A percentile compares a stretch with the other conserved stretches of the same genome.
These are phyloP conservation scores for Tokudaia muenninki DNA, from an alignment of 2,797 vertebrate species.

Conservation along the genomic window DNA sequence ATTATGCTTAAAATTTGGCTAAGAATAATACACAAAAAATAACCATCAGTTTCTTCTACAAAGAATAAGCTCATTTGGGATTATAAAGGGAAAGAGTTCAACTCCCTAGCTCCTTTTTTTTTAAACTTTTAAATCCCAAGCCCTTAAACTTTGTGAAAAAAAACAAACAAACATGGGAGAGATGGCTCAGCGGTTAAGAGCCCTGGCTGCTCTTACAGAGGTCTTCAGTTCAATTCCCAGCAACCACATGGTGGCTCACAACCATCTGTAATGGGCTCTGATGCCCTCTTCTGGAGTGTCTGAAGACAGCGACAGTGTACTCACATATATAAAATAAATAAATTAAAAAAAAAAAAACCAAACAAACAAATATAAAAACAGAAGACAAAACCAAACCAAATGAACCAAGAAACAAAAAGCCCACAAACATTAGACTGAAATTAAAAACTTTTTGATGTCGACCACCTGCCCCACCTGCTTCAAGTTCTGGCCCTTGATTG, in stretches of 20 bases:
- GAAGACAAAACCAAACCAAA: neutral
- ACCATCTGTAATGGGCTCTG: too few relatives aligned
- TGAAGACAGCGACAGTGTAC: too few relatives aligned
- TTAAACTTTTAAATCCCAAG: slow-evolving; percentile 35
- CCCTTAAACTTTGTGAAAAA: neutral
- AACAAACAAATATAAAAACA: too few relatives aligned
- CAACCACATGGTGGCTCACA: too few relatives aligned
- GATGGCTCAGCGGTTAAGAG: too few relatives aligned
- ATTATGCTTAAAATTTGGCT: neutral
- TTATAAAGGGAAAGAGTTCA: neutral
- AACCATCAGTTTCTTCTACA: neutral
- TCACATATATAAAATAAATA: too few relatives aligned
- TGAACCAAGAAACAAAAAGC: neutral
- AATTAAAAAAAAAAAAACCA: too few relatives aligned
- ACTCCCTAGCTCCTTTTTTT: neutral
- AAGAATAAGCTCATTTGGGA: neutral
- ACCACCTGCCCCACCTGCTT: neutral
- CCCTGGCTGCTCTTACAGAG: too few relatives aligned
- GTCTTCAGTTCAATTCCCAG: too few relatives aligned
- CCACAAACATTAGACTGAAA: neutral
- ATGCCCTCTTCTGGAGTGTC: too few relatives aligned
- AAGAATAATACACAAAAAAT: neutral
- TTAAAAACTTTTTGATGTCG: neutral
- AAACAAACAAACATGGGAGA: neutral
- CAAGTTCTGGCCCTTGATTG: neutral